Conservation (phyloP, 2,113 vertebrate species). For the Pteropus alecto region DNA sequence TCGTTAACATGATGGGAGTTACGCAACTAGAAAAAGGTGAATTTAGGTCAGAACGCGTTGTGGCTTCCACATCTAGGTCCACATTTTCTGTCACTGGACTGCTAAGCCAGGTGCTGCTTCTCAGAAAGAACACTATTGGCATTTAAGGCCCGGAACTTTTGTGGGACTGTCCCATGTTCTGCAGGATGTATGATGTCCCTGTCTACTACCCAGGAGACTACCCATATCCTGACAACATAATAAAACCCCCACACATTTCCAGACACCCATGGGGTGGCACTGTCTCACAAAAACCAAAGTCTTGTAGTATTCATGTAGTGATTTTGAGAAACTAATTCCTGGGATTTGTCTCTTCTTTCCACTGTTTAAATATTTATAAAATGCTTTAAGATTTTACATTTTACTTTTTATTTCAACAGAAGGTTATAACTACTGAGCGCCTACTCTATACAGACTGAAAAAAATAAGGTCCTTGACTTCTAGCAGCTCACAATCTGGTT, state of each 20-base stretch:
- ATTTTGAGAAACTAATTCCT: slow-evolving; percentile 16
- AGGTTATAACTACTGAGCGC: slow-evolving; percentile 13
- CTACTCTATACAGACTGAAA: not conserved
- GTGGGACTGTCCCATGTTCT: not conserved
- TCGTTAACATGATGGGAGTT: not conserved
- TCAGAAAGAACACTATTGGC: not conserved
- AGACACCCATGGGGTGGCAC: fast-evolving
- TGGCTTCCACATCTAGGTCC: not conserved
- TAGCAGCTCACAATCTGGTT: not conserved
- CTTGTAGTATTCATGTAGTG: not conserved
- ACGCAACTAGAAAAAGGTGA: not conserved
- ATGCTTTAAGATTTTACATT: slow-evolving; percentile 20
- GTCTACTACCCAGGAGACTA: not conserved
- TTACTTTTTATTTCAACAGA: slow-evolving; percentile 41
- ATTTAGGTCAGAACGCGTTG: not conserved
- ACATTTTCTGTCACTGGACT: not conserved
- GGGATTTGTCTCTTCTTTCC: slow-evolving; percentile 6
- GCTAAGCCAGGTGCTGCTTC: not conserved
- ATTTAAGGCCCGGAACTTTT: not conserved
- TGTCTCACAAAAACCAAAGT: not conserved
- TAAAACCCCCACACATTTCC: not conserved
- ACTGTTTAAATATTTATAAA: slow-evolving; percentile 38
- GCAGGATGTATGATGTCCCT: not conserved
- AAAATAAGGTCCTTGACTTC: not conserved
- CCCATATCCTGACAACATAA: not conserved